phyloP scores from a whole-genome alignment of 2,888 invertebrate species.

The Heliconius hortense region DNA sequence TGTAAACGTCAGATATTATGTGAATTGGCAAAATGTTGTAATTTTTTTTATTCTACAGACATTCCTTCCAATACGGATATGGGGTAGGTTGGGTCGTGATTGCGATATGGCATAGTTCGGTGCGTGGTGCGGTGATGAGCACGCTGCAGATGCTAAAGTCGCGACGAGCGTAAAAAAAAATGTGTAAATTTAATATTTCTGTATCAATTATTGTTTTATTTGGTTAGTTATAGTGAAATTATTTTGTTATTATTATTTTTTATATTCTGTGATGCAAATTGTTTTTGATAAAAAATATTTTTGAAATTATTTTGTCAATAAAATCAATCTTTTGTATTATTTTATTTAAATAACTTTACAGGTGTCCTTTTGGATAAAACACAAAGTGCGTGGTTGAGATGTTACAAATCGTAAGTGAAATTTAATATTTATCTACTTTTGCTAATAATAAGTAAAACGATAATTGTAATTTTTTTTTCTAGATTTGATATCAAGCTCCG shows the following conservation, averaged over 20 bases:
- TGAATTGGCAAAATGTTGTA: background rate
- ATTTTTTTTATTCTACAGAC: background rate
- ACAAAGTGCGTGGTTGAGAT: conserved; percentile 59
- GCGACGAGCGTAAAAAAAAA: conserved; percentile 17
- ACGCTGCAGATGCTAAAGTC: conserved; percentile 7
- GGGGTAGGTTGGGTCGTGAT: conserved; percentile 18
- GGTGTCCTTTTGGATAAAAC: conserved; percentile 48
- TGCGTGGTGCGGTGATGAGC: conserved; percentile 19
- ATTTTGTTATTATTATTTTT: background rate
- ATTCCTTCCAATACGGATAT: conserved; percentile 23
- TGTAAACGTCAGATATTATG: background rate
- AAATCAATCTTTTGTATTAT: too few relatives aligned
- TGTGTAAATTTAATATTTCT: conserved; percentile 34
- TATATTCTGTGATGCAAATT: background rate
- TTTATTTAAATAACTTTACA: conserved; percentile 26
- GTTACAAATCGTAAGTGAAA: conserved; percentile 64
- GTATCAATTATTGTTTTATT: conserved; percentile 24
- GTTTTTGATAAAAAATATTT: background rate
- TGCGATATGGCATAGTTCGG: conserved; percentile 24
- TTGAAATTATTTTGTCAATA: too few relatives aligned
- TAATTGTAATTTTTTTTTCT: too few relatives aligned
- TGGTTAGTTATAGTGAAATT: conserved; percentile 26
- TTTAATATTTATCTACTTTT: background rate
- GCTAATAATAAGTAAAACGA: background rate
- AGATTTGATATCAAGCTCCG: too few relatives aligned